phyloP scores from a whole-genome alignment of 2,797 vertebrate species.

The Rhinella marina region DNA sequence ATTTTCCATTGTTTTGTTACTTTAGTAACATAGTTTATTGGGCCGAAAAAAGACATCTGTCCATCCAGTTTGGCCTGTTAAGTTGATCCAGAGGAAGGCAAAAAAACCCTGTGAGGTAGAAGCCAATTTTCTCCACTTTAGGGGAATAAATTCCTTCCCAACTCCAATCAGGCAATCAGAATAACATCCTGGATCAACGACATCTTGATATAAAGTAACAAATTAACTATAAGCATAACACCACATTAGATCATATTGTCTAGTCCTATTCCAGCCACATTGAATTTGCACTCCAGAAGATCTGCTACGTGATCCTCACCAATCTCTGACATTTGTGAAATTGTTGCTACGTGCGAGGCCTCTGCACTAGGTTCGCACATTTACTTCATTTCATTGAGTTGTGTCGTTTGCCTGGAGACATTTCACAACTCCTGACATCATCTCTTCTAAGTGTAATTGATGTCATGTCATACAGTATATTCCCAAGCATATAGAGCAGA shows the following conservation, averaged over 20 bases:
- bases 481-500: slow-evolving; percentile 23
- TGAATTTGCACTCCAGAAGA: slow-evolving; percentile 9
- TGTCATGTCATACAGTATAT: slow-evolving; percentile 51
- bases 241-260: not conserved
- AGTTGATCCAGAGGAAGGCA: too few species aligned
- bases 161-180: too few species aligned
- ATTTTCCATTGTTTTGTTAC: not conserved
- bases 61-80: too few species aligned
- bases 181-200: too few species aligned
- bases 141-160: too few species aligned
- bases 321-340: slow-evolving; percentile 17
- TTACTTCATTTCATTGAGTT: slow-evolving; percentile 4
- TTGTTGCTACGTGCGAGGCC: not conserved
- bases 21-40: too few species aligned
- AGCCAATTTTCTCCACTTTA: too few species aligned
- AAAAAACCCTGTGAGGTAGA: too few species aligned
- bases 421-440: slow-evolving; percentile 48
- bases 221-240: not conserved
- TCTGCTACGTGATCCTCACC: not conserved
- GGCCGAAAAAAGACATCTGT: too few species aligned
- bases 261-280: slow-evolving; percentile 1
- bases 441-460: slow-evolving; percentile 49
- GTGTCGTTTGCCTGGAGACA: slow-evolving; percentile 42
- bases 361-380: slow-evolving; percentile 24
- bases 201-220: not conserved